Evolutionary conservation across 2,113 vertebrate species (phyloP), one percentile per base, ranked within the genome.

Genomic region (Oncorhynchus kisutch): DNA sequence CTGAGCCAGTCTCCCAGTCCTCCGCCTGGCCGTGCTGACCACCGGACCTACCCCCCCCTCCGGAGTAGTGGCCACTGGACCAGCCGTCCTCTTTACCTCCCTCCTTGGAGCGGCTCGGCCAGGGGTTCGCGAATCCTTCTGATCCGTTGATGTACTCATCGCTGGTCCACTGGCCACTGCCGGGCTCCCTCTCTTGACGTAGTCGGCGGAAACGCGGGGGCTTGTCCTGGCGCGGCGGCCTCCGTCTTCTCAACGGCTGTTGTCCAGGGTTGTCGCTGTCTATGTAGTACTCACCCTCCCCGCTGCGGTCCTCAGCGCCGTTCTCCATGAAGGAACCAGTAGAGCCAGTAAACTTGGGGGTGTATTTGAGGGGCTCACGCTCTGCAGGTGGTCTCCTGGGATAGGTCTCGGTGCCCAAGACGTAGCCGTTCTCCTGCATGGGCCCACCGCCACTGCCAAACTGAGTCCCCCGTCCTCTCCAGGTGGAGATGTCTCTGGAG

Each of bases 161-260:
- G 0, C 94, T 88, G 14, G 92, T 95, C 96, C 96, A 97, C 77
- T 97, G 95, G 25, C 96, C 93, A 1, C 87, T 82, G 0, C 95
- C 89, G 0, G 92, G 89, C 11, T 98, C 96, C 0, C 94, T 92
- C 68, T 98, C 97, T 80, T 98, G 98, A 20, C 91, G 93, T 9
- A 99, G 94, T 69, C 98, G 96, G 16, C 97, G 90, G 90, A 99
- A 99, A 0, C 98, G 91, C 0, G 98, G 98, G 0, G 98, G 97
- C n/a, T 99, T 99, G 91, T 99, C 98, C 75, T 99, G 98, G 57
- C 97, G 96, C 0, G 97, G 98, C 0, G 97, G 97, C 0, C 98
- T 95, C 0, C 98, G 87, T 34, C 97, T 92, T 67, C 97, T 90
- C 84, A 98, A 92, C 0, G 95, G 95, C 67, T 97, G 93, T 76